These are phyloP conservation scores for Sebastes hubbsi DNA, from an alignment of 2,797 vertebrate species.

Conservation along the genomic window DNA sequence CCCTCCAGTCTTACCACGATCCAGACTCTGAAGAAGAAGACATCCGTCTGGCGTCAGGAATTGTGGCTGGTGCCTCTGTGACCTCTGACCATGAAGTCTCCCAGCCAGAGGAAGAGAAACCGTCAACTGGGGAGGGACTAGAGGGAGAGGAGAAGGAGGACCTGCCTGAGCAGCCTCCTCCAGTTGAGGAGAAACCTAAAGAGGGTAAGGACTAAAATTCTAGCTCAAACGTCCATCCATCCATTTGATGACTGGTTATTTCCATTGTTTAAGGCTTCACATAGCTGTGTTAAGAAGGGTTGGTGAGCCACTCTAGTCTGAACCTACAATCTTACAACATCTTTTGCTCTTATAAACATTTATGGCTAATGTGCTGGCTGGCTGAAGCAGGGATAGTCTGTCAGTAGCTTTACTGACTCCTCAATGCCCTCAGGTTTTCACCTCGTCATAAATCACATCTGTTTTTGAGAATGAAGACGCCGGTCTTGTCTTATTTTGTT, in stretches of 20 bases:
- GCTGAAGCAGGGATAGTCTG: neutral
- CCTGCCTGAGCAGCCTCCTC: slow-evolving; percentile 77
- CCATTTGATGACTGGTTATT: neutral
- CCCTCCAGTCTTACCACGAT: slow-evolving; percentile 71
- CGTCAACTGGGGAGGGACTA: slow-evolving; percentile 28
- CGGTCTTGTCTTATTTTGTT: neutral
- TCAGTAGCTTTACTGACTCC: neutral
- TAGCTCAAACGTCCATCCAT: neutral
- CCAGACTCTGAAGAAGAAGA: slow-evolving; percentile 85
- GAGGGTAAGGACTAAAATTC: slow-evolving; percentile 60
- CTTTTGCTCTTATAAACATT: neutral
- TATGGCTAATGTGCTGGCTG: neutral
- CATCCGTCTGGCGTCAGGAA: slow-evolving; percentile 73
- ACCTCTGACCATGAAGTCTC: slow-evolving; percentile 45
- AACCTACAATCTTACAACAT: neutral
- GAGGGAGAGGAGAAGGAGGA: slow-evolving; percentile 79
- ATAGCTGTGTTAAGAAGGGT: neutral
- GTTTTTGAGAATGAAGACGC: neutral
- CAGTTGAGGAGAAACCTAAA: slow-evolving; percentile 68
- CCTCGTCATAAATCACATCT: neutral
- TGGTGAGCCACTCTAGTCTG: neutral
- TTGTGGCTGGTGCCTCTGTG: slow-evolving; percentile 79
- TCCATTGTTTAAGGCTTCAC: neutral
- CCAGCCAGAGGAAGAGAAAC: slow-evolving; percentile 49
- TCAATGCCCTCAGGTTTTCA: neutral